Percentiles rank a stretch among this genome's conserved stretches.
These are phyloP conservation scores for Melierax canorus DNA, from an alignment of 2,113 vertebrate genomes.

Conservation along the genomic window DNA sequence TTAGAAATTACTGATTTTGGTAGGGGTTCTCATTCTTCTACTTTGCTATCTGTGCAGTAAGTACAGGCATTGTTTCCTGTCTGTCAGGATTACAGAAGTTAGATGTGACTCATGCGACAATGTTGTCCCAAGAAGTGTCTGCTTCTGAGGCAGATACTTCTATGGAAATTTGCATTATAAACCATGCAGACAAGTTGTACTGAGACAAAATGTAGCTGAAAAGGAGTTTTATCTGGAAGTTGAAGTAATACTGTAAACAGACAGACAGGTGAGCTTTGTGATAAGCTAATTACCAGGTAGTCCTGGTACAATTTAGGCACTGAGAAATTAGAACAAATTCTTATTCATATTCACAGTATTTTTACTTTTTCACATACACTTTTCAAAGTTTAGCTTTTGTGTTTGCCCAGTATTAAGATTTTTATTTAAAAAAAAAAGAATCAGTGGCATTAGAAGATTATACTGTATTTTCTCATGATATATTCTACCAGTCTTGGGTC, in stretches of 20 bases:
- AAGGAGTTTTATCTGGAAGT: neutral
- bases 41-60: neutral
- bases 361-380: neutral
- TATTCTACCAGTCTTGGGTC: neutral
- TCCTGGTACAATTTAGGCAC: neutral
- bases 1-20: neutral
- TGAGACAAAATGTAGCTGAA: neutral
- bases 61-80: neutral
- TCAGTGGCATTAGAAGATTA: neutral
- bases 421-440: neutral
- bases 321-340: neutral
- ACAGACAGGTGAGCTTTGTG: neutral
- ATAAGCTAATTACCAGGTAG: neutral
- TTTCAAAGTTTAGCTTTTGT: neutral
- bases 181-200: neutral
- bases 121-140: neutral
- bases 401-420: neutral
- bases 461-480: neutral
- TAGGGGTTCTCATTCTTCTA: neutral
- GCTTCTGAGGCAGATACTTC: neutral
- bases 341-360: neutral
- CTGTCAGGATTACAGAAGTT: neutral
- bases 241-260: neutral
- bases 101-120: neutral
- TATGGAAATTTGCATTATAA: neutral